Evolutionary conservation across 2,888 invertebrate genomes (phyloP).

Genomic region (Charanyca ferruginea): DNA sequence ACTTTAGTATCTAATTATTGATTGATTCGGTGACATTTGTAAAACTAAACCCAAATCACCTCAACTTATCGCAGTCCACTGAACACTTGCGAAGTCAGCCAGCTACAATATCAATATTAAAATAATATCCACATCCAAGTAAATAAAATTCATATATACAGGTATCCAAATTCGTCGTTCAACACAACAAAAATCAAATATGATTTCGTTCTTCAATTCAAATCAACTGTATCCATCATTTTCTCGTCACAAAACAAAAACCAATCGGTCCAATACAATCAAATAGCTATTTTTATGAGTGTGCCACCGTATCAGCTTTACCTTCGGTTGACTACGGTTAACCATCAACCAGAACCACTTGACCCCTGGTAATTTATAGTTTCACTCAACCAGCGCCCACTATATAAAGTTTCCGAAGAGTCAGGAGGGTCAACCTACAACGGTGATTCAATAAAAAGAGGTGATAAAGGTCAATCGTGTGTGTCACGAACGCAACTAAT

Average conservation of each 20-base stretch:
- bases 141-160: background rate
- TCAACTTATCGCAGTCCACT: background rate
- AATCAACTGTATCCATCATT: constrained; percentile 61
- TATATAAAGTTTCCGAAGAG: constrained; percentile 58
- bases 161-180: constrained; percentile 3
- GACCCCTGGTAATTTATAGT: constrained; percentile 64
- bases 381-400: constrained; percentile 37
- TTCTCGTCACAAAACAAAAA: constrained; percentile 64
- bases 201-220: constrained; percentile 49
- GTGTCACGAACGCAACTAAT: constrained; percentile 82
- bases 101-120: background rate
- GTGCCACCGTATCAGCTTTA: constrained; percentile 65
- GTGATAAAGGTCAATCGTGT: constrained; percentile 83
- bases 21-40: too few relatives aligned
- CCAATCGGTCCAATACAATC: constrained; percentile 64
- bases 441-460: constrained; percentile 76
- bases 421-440: constrained; percentile 65
- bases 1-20: too few relatives aligned
- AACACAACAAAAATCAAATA: constrained; percentile 33
- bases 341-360: constrained; percentile 61
- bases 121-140: background rate
- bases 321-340: constrained; percentile 63
- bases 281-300: constrained; percentile 70
- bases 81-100: too few relatives aligned
- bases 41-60: background rate